Evolutionary conservation across 2,113 vertebrate genomes (phyloP).

Genomic region (Tyto alba): DNA sequence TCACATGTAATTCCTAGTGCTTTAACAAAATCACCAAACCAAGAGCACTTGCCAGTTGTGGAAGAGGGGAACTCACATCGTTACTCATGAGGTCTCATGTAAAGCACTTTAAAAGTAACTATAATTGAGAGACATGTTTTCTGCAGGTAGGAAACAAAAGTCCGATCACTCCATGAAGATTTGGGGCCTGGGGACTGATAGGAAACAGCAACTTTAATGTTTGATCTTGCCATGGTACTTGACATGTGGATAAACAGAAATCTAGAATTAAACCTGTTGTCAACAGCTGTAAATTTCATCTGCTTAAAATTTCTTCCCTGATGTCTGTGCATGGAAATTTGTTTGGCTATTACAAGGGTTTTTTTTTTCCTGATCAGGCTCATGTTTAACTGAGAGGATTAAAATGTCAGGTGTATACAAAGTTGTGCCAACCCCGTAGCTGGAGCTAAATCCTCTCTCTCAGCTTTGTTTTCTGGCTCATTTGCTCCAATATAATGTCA

Average conservation of each 20-base stretch:
- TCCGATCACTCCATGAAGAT: not conserved
- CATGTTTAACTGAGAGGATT: not conserved
- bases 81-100: not conserved
- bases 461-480: not conserved
- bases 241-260: not conserved
- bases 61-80: not conserved
- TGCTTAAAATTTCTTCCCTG: not conserved
- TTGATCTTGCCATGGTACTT: not conserved
- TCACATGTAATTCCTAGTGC: not conserved
- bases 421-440: not conserved
- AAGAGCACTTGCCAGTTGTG: fast-evolving
- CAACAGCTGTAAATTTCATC: not conserved
- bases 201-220: not conserved
- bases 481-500: not conserved
- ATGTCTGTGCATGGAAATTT: not conserved
- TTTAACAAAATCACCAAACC: not conserved
- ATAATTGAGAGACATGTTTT: not conserved
- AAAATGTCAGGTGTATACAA: not conserved
- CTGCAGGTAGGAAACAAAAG: not conserved
- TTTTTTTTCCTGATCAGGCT: not conserved
- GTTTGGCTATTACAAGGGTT: not conserved
- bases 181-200: not conserved
- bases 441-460: not conserved
- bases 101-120: not conserved
- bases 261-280: not conserved